Evolutionary conservation across 2,888 invertebrate species (phyloP), one percentile per base, ranked within the genome.

Genomic region (Fissipunctia ypsillon): DNA sequence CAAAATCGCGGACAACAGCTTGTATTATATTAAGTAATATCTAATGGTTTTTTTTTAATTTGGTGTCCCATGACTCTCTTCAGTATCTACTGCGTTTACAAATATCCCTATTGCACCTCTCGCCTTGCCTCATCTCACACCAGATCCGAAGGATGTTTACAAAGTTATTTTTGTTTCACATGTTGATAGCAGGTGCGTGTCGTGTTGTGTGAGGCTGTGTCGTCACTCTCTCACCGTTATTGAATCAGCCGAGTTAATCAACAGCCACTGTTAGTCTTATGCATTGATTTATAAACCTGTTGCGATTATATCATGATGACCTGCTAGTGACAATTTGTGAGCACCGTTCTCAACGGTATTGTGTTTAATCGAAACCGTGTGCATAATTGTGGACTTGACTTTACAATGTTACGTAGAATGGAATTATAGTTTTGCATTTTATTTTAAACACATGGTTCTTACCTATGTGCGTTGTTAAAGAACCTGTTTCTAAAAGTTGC

Each of bases 91-190:
- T 54, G 45, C 6, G 2, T 9, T 14, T 48, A 41, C 6, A 50
- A 41, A 64, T 38, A 76, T 16, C 38, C 22, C 31, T 16, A 14
- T 60, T 19, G 43, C 54, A 38, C 88, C 90, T 91, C 90, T 82
- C 88, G 87, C 89, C 88, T 80, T 85, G 89, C 92, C 91, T 93
- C 94, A 93, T 93, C 88, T 84, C 71, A 69, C 83, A 84, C 82
- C 81, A 88, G 87, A 87, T 89, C 87, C 88, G 86, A 83, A 87
- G 89, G 91, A 92, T 93, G 92, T 93, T 93, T 93, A 94, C 89
- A 77, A 89, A 92, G 93, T 88, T 94, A 95, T 95, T 94, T 94
- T 90, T 80, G 92, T 90, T 88, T 85, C 85, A 85, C 43, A 88
- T 90, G 84, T 75, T 82, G 80, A 68, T 82, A 78, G 69, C 65